These are phyloP conservation scores for Tetranychus urticae DNA, from an alignment of 1,140 invertebrate genomes.

Conservation along the genomic window DNA sequence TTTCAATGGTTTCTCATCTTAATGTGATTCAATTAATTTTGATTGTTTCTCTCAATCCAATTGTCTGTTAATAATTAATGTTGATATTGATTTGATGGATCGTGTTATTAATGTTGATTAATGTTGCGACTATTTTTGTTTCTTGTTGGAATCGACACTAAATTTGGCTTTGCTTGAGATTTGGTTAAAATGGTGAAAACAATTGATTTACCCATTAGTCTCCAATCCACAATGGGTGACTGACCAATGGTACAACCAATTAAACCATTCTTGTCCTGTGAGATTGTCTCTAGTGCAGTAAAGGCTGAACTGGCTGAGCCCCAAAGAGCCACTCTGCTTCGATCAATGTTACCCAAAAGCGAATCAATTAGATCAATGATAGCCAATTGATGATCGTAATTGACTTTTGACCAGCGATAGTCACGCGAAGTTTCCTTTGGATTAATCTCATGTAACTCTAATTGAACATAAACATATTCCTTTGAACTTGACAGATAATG, in stretches of 20 bases:
- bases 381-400: background rate
- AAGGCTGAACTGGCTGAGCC: conserved; percentile 80
- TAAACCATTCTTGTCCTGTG: conserved; percentile 40
- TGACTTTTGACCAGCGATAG: background rate
- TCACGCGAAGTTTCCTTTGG: background rate
- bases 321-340: conserved; percentile 54
- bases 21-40: too few relatives aligned
- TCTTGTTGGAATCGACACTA: too few relatives aligned
- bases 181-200: too few relatives aligned
- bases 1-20: too few relatives aligned
- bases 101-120: too few relatives aligned
- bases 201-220: background rate
- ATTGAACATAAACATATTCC: background rate
- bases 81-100: too few relatives aligned
- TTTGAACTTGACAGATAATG: background rate
- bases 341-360: conserved; percentile 57
- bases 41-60: too few relatives aligned
- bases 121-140: too few relatives aligned
- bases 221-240: conserved; percentile 74
- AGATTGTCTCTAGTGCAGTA: conserved; percentile 43
- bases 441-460: background rate
- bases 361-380: background rate
- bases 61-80: too few relatives aligned
- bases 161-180: too few relatives aligned
- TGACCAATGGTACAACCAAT: conserved; percentile 75